Base-by-base conservation (phyloP, 2,888 invertebrate genomes). In the Trichogramma dendrolimi region DNA sequence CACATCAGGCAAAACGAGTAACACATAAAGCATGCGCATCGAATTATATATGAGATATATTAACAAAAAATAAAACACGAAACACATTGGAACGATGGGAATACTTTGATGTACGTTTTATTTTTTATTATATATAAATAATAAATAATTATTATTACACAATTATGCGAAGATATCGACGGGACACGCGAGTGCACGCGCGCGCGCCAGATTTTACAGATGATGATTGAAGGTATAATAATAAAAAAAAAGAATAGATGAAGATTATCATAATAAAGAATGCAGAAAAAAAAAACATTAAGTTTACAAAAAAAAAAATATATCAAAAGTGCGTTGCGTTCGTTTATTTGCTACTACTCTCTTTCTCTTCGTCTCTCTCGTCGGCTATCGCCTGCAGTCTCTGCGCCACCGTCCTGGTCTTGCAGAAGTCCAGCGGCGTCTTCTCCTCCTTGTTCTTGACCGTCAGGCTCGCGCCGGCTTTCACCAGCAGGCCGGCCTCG, bases 371-470 rank as follows among this genome's bases (percentile, higher is more conserved):
- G 27, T 27, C 27, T 27, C 27, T 44, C 61, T 55, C 6, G 10
- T 47, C 55, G 44, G 57, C 49, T 5, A 56, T 48, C 27, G 55
- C 57, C 8, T 47, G n/a, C 48, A 67, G 52, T 44, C 66, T 48
- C 6, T 67, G 61, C 5, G 55, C 64, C 6, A 70, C 59, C n/a
- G 0, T 10, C 5, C 49, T 39, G 42, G 39, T n/a, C 40, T 27
- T 60, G 7, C 60, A 58, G 4, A 87, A 71, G 72, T 90, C 87
- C 55, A 89, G 72, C n/a, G 90, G 86, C 4, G 86, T 84, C 73
- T 85, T 84, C 62, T 84, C 80, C 60, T 88, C 87, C 71, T 85
- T 87, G 76, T 92, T 92, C 70, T 77, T 73, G 11, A 83, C 72
- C 46, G 83, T 80, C 8, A 84, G 67, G 70, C 81, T 81, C 5